These are phyloP conservation scores for Zosterops hypoxanthus DNA, from an alignment of 2,113 vertebrate species.

Conservation along the genomic window DNA sequence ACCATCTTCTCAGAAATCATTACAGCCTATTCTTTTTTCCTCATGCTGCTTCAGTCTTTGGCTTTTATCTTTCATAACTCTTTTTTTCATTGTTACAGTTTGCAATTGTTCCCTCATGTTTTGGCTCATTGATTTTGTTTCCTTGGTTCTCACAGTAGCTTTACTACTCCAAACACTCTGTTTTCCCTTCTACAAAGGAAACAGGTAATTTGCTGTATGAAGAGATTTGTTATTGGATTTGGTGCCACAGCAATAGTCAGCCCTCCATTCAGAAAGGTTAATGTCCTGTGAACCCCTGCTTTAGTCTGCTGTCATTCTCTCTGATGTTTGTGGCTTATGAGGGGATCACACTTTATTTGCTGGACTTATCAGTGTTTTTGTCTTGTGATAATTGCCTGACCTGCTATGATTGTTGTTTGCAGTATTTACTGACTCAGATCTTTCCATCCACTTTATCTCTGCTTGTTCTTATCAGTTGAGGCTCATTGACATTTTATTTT, in stretches of 20 bases:
- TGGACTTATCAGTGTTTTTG: neutral
- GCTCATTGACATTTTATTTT: neutral
- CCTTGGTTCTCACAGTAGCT: neutral
- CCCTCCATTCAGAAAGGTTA: neutral
- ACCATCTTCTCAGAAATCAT: neutral
- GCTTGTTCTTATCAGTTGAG: neutral
- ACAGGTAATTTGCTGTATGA: conserved; percentile 2
- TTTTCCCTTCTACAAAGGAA: conserved; percentile 10
- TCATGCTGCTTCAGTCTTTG: neutral
- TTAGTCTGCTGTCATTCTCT: neutral
- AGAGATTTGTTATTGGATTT: neutral
- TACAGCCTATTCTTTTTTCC: neutral
- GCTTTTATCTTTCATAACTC: neutral
- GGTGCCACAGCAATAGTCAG: neutral
- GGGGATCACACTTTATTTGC: conserved; percentile 32
- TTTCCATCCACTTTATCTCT: neutral
- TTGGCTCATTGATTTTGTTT: conserved; percentile 39
- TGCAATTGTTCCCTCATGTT: neutral
- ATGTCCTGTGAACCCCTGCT: conserved; percentile 5
- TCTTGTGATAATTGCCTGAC: conserved; percentile 7
- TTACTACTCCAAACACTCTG: neutral
- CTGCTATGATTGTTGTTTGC: neutral
- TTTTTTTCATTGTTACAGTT: conserved; percentile 11
- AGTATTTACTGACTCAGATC: conserved; percentile 11
- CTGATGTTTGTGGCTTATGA: neutral